Evolutionary conservation across 2,113 vertebrate species (phyloP).

Genomic region (Entelurus aequoreus): DNA sequence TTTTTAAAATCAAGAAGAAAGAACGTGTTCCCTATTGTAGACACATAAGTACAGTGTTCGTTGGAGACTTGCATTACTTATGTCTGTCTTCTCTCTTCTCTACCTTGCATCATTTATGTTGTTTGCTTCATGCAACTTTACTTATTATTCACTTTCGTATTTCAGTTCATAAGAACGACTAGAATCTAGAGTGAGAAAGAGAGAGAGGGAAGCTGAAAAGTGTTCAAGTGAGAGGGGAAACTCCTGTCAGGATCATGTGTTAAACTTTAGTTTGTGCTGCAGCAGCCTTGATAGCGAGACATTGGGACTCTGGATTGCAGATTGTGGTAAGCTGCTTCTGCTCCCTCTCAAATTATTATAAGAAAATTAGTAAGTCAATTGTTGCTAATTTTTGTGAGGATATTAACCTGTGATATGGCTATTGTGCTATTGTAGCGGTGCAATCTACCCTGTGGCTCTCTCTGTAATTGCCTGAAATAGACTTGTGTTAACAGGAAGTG

Average conservation of each 20-base stretch:
- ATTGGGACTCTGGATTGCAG: constrained; percentile 26
- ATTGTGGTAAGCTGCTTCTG: constrained; percentile 41
- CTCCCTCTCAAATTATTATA: neutral
- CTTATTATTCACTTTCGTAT: neutral
- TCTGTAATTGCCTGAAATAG: constrained; percentile 8
- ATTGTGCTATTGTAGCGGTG: neutral
- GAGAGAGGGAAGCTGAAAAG: constrained; percentile 10
- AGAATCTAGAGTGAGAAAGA: neutral
- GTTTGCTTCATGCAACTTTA: neutral
- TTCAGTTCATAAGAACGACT: neutral
- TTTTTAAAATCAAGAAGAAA: constrained; percentile 3
- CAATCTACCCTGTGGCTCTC: neutral
- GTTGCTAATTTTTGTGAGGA: neutral
- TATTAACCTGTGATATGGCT: neutral
- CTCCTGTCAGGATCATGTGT: constrained; percentile 31
- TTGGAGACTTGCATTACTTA: neutral
- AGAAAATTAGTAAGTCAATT: neutral
- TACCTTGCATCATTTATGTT: neutral
- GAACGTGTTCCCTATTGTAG: constrained; percentile 1
- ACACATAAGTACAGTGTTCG: neutral
- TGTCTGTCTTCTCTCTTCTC: neutral
- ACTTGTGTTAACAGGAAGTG: constrained; percentile 8
- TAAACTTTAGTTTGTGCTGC: constrained; percentile 27
- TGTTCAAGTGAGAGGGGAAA: constrained; percentile 23
- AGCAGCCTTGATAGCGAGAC: constrained; percentile 11